Evolutionary conservation across 2,797 vertebrate species (phyloP).

Genomic region (Xenops minutus): DNA sequence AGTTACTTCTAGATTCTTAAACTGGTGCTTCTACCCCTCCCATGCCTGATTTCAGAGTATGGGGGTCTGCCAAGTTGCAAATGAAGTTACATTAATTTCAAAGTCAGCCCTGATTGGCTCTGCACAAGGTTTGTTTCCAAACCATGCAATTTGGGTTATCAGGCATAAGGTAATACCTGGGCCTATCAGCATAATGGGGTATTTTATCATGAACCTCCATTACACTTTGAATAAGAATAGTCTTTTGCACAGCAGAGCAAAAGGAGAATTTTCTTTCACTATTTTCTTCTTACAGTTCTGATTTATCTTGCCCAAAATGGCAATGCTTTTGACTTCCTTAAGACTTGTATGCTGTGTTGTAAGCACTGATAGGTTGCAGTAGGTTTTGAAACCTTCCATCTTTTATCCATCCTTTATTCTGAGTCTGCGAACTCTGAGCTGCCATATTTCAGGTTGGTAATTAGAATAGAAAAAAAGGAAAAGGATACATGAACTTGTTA

Average conservation of each 20-base stretch:
- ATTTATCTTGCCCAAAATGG: background rate
- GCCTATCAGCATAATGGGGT: fast-evolving
- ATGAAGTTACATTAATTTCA: background rate
- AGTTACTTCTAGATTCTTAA: background rate
- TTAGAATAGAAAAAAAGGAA: background rate
- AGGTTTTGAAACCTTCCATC: background rate
- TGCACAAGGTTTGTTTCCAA: background rate
- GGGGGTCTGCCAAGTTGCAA: background rate
- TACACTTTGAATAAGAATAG: background rate
- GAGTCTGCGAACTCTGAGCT: background rate
- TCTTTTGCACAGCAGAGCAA: background rate
- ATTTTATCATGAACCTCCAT: background rate
- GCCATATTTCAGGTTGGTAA: background rate
- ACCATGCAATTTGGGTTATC: background rate
- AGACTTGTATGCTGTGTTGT: background rate
- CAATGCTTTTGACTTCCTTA: background rate
- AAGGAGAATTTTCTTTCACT: background rate
- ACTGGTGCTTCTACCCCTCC: background rate
- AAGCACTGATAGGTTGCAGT: background rate
- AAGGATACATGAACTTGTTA: background rate
- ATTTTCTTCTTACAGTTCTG: background rate
- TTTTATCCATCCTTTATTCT: background rate
- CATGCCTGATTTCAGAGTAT: background rate
- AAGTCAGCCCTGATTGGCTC: background rate
- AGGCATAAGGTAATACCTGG: background rate